Percentiles rank a stretch among this genome's conserved stretches.
These are phyloP conservation scores for Cisticola juncidis DNA, from an alignment of 2,113 vertebrate species.

Conservation along the genomic window DNA sequence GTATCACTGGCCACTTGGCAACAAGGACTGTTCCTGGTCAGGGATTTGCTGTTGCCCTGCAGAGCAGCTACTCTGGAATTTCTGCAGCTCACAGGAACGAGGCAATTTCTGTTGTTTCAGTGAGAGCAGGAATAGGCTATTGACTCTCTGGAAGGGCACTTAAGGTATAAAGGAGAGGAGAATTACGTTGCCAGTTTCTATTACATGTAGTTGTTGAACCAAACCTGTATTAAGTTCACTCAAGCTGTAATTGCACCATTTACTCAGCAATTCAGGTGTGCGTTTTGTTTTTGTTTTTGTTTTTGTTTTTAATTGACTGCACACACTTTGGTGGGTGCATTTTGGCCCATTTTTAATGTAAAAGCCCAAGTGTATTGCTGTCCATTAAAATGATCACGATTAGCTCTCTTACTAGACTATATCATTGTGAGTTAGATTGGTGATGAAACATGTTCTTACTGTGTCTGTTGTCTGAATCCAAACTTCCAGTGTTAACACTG, in stretches of 20 bases:
- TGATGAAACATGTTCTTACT: not conserved
- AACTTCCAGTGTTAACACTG: constrained; percentile 26
- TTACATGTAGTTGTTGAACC: not conserved
- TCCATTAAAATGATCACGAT: not conserved
- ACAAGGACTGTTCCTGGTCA: not conserved
- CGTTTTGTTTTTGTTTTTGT: not conserved
- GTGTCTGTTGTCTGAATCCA: not conserved
- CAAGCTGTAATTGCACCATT: not conserved
- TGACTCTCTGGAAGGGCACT: not conserved
- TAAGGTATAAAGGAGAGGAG: not conserved
- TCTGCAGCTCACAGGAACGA: not conserved
- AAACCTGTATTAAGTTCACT: not conserved
- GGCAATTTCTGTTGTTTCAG: not conserved
- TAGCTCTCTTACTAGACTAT: not conserved
- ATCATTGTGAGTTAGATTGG: not conserved
- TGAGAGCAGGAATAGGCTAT: not conserved
- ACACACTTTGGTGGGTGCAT: not conserved
- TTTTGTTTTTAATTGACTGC: not conserved
- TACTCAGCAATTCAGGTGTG: not conserved
- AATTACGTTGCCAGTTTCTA: not conserved
- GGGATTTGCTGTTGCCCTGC: not conserved
- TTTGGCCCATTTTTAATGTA: not conserved
- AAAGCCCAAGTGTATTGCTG: not conserved
- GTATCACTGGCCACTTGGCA: constrained; percentile 7
- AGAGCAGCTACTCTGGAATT: not conserved